Evolutionary conservation across 2,888 invertebrate species (phyloP), one percentile per base, ranked within the genome.

Genomic region (Tachystola acroxantha): DNA sequence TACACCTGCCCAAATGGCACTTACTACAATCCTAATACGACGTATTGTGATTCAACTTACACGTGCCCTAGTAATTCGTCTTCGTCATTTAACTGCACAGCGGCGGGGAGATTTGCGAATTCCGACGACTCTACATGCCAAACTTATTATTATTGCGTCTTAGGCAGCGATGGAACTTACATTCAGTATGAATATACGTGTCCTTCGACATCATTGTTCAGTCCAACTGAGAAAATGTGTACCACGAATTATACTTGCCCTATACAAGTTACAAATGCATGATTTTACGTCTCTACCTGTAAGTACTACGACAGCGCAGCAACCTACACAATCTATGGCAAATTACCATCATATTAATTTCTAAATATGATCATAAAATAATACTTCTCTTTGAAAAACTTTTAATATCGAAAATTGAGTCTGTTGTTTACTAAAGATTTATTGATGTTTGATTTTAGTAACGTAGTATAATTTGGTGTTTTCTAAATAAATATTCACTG

Each of bases 61-160:
- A 65, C 45, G 10, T 81, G 82, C 22, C 56, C 70, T 0, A 38
- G 37, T 3, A 40, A 29, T 10, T 6, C 24, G 3, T 10, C 25
- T 10, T n/a, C 39, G 5, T 39, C 44, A 0, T 77, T 78, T 38
- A 54, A 58, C 1, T 88, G 88, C 43, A 50, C 66, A 0, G 37
- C 71, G 1, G 67, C 64, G 0, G 88, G 88, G 1, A 68, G 84
- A 47, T 84, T 67, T 26, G 67, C 80, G 0, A 64, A 88, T 46
- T 46, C 64, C 1, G 40, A 64, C 1, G 87, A 88, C 34, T 55
- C 69, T 0, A 72, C 72, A 1, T 88, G 88, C 39, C 63, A 76
- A 42, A 60, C 53, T 0, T 88, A 88, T 45, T 78, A 64, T 40
- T 62, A 70, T 20, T 88, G 88, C 45, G 76, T 76, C 1, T 39